Conservation (phyloP, 2,113 vertebrate species). For the Phoenicopterus ruber region DNA sequence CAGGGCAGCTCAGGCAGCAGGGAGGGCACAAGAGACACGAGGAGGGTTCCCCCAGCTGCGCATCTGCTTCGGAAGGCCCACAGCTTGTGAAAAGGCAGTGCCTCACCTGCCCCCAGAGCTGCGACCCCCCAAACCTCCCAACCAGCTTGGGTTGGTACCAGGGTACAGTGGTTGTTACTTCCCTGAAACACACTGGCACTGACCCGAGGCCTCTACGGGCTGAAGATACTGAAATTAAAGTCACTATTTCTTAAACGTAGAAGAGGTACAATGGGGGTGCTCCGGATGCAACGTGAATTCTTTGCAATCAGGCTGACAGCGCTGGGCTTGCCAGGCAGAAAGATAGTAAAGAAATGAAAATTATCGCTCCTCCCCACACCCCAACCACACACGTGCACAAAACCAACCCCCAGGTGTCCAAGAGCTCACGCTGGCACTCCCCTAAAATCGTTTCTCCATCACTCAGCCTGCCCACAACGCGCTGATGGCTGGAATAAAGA, state of each 20-base stretch:
- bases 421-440: background rate
- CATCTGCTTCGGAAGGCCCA: accelerated
- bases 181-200: background rate
- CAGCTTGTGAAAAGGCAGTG: background rate
- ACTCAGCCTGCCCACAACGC: background rate
- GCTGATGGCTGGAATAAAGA: background rate
- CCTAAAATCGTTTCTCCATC: background rate
- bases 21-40: accelerated
- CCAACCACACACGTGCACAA: background rate
- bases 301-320: background rate
- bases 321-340: background rate
- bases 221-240: background rate
- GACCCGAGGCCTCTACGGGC: background rate
- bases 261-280: background rate
- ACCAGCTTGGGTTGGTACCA: background rate
- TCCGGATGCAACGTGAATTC: background rate
- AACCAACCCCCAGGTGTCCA: background rate
- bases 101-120: accelerated
- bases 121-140: background rate
- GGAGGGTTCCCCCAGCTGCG: accelerated
- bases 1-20: background rate
- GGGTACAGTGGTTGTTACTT: background rate
- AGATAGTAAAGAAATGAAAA: background rate
- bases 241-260: background rate
- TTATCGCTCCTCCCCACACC: background rate